phyloP scores from a whole-genome alignment of 2,888 invertebrate species.

The Rutpela maculata region DNA sequence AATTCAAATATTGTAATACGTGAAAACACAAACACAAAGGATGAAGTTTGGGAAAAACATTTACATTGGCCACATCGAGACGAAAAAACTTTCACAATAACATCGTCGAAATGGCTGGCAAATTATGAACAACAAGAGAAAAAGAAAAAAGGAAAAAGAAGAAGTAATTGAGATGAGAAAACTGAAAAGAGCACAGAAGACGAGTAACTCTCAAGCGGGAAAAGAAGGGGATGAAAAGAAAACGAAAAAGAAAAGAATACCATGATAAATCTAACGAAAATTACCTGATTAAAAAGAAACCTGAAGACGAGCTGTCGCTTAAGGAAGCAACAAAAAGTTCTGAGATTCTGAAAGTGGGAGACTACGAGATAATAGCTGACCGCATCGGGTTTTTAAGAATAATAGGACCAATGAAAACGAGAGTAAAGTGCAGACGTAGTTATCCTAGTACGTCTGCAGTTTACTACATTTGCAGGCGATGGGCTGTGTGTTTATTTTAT shows the following conservation, averaged over 20 bases:
- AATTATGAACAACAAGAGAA: conserved; percentile 9
- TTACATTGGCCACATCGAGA: conserved; percentile 3
- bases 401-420: no score
- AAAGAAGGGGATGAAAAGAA: conserved; percentile 5
- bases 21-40: conserved; percentile 3
- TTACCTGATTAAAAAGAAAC: not conserved
- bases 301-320: no score
- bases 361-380: no score
- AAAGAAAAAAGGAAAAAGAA: not conserved
- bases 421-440: no score
- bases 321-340: not conserved
- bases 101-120: conserved; percentile 13
- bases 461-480: no score
- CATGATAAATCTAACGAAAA: no score
- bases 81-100: not conserved
- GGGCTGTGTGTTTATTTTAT: no score
- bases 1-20: not conserved
- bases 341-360: no score
- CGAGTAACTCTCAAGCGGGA: not conserved
- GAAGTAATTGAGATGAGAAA: not conserved
- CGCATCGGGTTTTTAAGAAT: no score
- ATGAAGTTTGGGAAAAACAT: conserved; percentile 16
- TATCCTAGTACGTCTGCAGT: no score
- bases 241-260: not conserved
- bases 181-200: no score